A percentile compares a stretch with the other conserved stretches of the same genome.
Conservation (phyloP, 1,140 invertebrate species). For the Microplitis demolitor region DNA sequence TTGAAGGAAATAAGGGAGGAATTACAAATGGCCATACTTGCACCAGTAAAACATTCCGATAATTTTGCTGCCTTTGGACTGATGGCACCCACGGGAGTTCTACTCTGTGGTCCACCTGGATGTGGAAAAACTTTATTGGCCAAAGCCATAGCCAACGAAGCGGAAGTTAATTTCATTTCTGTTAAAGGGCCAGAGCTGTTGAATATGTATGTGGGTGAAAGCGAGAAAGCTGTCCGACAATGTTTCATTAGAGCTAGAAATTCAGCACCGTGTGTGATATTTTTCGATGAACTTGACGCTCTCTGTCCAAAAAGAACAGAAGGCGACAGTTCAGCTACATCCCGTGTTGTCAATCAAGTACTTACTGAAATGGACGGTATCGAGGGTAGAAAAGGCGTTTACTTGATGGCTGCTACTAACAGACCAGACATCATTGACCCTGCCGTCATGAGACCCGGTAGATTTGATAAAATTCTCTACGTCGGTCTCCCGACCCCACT, state of each 20-base stretch:
- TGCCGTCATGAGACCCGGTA: slow-evolving; percentile 90
- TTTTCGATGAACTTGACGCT: slow-evolving; percentile 99
- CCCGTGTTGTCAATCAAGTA: slow-evolving; percentile 94
- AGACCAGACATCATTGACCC: slow-evolving; percentile 96
- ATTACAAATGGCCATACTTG: slow-evolving; percentile 88
- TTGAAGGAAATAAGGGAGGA: slow-evolving; percentile 86
- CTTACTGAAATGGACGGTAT: slow-evolving; percentile 99
- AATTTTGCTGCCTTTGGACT: slow-evolving; percentile 80
- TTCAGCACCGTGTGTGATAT: slow-evolving; percentile 97
- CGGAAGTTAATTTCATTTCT: slow-evolving; percentile 95
- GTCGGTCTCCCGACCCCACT: slow-evolving; percentile 84
- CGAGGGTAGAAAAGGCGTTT: slow-evolving; percentile 86
- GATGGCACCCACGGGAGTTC: slow-evolving; percentile 80
- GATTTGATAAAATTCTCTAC: slow-evolving; percentile 93
- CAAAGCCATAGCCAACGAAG: slow-evolving; percentile 95
- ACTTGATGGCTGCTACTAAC: slow-evolving; percentile 95
- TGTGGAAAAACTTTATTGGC: slow-evolving; percentile 92
- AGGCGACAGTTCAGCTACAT: slow-evolving; percentile 72
- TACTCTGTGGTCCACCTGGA: slow-evolving; percentile 94
- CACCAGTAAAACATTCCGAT: slow-evolving; percentile 86
- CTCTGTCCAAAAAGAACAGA: slow-evolving; percentile 89
- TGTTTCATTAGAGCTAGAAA: slow-evolving; percentile 94
- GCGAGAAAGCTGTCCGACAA: slow-evolving; percentile 92
- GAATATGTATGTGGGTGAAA: slow-evolving; percentile 99
- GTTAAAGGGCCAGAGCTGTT: slow-evolving; percentile 96